These are phyloP conservation scores for Pogonocichla stellata DNA, from an alignment of 2,113 vertebrate species.

Conservation along the genomic window DNA sequence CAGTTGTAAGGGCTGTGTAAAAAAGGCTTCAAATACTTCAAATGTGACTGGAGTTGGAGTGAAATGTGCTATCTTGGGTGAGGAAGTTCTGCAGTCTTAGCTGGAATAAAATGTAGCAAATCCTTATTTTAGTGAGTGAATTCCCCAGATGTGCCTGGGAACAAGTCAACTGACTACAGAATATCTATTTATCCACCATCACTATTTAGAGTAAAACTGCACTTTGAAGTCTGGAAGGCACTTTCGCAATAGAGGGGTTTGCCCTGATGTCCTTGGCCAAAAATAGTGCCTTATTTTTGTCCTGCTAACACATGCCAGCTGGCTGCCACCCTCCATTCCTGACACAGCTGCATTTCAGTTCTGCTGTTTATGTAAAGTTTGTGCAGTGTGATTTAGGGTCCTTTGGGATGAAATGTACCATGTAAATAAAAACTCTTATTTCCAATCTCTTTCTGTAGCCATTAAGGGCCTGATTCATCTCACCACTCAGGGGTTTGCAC, in stretches of 20 bases:
- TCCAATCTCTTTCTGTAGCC: neutral
- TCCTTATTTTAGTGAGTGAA: neutral
- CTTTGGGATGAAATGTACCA: slow-evolving; percentile 26
- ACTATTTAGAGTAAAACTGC: neutral
- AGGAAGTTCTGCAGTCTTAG: slow-evolving; percentile 6
- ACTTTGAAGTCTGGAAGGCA: slow-evolving; percentile 20
- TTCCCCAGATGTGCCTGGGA: neutral
- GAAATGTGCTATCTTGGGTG: neutral
- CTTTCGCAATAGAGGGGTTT: slow-evolving; percentile 38
- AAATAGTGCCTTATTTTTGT: slow-evolving; percentile 68
- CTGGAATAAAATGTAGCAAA: neutral
- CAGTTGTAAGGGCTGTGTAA: neutral
- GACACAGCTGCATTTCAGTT: neutral
- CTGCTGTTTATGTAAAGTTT: slow-evolving; percentile 51
- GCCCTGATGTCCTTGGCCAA: slow-evolving; percentile 61
- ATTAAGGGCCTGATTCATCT: neutral
- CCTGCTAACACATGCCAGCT: slow-evolving; percentile 36
- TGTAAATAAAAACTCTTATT: neutral
- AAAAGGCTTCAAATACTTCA: neutral
- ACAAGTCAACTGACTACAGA: neutral
- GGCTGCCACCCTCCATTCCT: slow-evolving; percentile 49
- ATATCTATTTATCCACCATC: neutral
- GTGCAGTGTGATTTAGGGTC: slow-evolving; percentile 34
- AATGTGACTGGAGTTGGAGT: neutral
- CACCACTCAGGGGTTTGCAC: neutral